Evolutionary conservation across 2,888 invertebrate genomes (phyloP).

Genomic region (Drosophila lacicola): DNA sequence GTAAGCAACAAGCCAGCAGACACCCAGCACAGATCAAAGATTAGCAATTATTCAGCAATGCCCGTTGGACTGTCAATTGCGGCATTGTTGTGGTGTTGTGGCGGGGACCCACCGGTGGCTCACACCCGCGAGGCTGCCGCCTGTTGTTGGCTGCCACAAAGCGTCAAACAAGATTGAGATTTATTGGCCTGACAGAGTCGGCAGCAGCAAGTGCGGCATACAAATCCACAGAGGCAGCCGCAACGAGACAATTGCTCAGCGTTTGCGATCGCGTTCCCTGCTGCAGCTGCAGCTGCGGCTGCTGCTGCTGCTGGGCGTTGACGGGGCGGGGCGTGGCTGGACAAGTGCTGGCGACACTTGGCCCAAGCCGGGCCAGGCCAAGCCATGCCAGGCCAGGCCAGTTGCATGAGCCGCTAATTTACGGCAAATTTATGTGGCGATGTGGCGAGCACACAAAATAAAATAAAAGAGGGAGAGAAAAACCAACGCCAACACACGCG

Average conservation of each 20-base stretch:
- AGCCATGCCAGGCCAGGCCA: constrained; percentile 23
- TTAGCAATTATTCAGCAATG: constrained; percentile 43
- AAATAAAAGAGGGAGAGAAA: background rate
- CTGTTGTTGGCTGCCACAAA: constrained; percentile 68
- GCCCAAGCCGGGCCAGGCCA: constrained; percentile 39
- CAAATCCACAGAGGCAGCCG: constrained; percentile 50
- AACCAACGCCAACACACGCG: constrained; percentile 49
- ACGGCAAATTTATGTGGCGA: constrained; percentile 76
- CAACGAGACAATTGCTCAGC: constrained; percentile 56
- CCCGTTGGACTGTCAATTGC: constrained; percentile 46
- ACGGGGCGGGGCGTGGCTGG: constrained; percentile 60
- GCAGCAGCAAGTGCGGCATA: constrained; percentile 66
- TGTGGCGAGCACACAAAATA: constrained; percentile 33
- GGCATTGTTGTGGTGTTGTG: constrained; percentile 27
- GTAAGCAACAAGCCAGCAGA: constrained; percentile 85
- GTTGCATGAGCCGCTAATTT: constrained; percentile 79
- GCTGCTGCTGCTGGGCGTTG: constrained; percentile 60
- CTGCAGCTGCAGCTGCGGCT: constrained; percentile 30
- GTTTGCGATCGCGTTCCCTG: constrained; percentile 22
- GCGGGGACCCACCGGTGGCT: constrained; percentile 58
- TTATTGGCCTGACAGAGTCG: constrained; percentile 72
- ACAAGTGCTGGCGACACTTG: constrained; percentile 78
- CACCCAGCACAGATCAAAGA: constrained; percentile 19
- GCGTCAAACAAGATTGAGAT: constrained; percentile 81
- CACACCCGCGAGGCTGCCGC: constrained; percentile 58